Evolutionary conservation across 2,797 vertebrate species (phyloP).

Genomic region (Parambassis ranga): DNA sequence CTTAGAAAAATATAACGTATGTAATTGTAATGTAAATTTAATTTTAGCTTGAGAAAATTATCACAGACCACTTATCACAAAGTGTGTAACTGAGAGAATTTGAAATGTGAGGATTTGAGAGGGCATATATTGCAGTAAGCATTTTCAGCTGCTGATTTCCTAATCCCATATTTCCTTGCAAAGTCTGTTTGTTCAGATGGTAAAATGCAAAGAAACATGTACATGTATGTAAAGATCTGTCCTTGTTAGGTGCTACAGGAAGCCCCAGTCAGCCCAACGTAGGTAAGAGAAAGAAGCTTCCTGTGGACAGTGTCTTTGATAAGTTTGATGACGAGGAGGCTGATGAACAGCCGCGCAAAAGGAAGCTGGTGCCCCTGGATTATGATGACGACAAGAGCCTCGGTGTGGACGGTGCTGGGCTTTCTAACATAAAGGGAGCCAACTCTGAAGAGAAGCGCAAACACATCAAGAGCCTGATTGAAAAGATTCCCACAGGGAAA

Average conservation of each 20-base stretch:
- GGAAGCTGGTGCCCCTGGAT: slow-evolving; percentile 96
- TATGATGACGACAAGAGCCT: slow-evolving; percentile 94
- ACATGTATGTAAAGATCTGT: too few species aligned
- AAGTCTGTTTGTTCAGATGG: too few species aligned
- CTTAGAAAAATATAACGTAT: too few species aligned
- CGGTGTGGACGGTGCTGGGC: slow-evolving; percentile 68
- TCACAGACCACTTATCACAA: too few species aligned
- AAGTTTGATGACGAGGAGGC: slow-evolving; percentile 97
- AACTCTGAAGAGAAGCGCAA: slow-evolving; percentile 97
- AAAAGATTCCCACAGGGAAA: slow-evolving; percentile 98
- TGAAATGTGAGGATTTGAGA: too few species aligned
- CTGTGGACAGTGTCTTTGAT: slow-evolving; percentile 97
- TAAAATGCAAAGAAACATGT: too few species aligned
- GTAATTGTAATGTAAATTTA: too few species aligned
- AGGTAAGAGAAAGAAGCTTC: slow-evolving; percentile 95
- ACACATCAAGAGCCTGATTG: slow-evolving; percentile 98
- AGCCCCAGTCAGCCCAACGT: slow-evolving; percentile 93
- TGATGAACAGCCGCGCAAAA: slow-evolving; percentile 92
- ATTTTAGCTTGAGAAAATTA: too few species aligned
- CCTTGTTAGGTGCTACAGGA: slow-evolving; percentile 84
- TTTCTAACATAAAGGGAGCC: slow-evolving; percentile 86
- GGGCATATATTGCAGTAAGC: too few species aligned
- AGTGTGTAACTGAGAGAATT: too few species aligned
- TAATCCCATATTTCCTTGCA: too few species aligned
- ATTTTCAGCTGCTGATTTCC: too few species aligned